Evolutionary conservation across 1,140 invertebrate genomes (phyloP).

Genomic region (Meloidogyne exigua): DNA sequence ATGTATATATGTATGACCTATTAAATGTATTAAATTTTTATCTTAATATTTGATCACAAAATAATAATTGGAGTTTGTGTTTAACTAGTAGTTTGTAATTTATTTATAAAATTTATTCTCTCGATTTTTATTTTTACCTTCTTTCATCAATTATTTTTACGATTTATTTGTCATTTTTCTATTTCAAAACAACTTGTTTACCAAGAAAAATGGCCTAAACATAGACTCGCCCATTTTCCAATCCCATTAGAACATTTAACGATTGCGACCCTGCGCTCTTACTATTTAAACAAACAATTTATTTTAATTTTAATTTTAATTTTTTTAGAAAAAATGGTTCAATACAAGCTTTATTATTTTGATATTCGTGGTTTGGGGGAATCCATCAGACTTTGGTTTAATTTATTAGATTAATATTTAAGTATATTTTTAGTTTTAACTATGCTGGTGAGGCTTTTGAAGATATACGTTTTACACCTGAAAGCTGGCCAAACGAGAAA

Average conservation of each 20-base stretch:
- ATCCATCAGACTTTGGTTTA: constrained; percentile 21
- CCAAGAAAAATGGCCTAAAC: not conserved
- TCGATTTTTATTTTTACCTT: no score
- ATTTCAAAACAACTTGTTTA: not conserved
- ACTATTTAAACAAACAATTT: not conserved
- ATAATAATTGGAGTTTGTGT: no score
- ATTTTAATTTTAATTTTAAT: constrained; percentile 2
- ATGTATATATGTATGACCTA: no score
- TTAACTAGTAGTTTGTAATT: no score
- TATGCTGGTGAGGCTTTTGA: constrained; percentile 28
- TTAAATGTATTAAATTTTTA: no score
- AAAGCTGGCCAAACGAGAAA: constrained; percentile 14
- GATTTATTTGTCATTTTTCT: not conserved
- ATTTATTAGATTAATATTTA: not conserved
- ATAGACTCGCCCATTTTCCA: not conserved
- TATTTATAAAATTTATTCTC: no score
- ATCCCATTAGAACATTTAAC: not conserved
- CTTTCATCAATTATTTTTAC: no score
- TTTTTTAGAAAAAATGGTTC: constrained; percentile 21
- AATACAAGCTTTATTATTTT: constrained; percentile 34
- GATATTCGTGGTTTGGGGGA: constrained; percentile 19
- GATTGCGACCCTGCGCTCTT: not conserved
- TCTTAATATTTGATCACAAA: no score
- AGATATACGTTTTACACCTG: constrained; percentile 22
- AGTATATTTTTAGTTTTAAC: constrained; percentile 7